Evolutionary conservation across 2,113 vertebrate species (phyloP).

Genomic region (Prinia subflava): DNA sequence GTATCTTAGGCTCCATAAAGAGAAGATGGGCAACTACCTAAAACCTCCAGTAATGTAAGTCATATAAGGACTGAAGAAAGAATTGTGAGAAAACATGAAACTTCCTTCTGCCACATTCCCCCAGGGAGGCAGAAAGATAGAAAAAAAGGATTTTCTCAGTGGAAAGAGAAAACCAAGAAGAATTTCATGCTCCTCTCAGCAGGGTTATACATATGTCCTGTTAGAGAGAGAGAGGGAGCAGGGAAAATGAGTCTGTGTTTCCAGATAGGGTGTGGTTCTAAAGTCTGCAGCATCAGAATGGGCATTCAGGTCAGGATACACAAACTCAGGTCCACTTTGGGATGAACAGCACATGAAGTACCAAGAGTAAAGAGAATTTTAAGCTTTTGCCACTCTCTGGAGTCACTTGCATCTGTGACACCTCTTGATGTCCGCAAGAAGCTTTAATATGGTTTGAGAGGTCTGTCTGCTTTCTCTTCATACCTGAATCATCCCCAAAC

Average conservation of each 20-base stretch:
- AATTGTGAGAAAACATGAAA: background rate
- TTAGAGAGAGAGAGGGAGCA: background rate
- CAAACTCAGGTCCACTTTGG: background rate
- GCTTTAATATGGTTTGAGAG: background rate
- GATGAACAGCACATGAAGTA: background rate
- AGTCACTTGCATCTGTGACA: background rate
- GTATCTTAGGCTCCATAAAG: background rate
- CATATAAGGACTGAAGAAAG: background rate
- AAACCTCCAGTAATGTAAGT: background rate
- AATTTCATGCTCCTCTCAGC: background rate
- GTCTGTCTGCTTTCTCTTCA: background rate
- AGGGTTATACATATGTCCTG: background rate
- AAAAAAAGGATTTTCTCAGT: background rate
- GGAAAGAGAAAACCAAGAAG: background rate
- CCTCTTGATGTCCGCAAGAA: background rate
- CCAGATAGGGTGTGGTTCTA: fast-evolving
- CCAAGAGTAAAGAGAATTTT: background rate
- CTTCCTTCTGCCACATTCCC: background rate
- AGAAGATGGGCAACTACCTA: background rate
- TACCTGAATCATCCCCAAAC: background rate
- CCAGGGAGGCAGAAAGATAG: background rate
- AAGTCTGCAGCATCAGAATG: background rate
- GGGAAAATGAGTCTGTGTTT: background rate
- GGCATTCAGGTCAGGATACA: background rate
- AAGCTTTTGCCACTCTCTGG: background rate